Base-by-base conservation (phyloP, 2,888 invertebrate species). In the Tetragnatha montana region DNA sequence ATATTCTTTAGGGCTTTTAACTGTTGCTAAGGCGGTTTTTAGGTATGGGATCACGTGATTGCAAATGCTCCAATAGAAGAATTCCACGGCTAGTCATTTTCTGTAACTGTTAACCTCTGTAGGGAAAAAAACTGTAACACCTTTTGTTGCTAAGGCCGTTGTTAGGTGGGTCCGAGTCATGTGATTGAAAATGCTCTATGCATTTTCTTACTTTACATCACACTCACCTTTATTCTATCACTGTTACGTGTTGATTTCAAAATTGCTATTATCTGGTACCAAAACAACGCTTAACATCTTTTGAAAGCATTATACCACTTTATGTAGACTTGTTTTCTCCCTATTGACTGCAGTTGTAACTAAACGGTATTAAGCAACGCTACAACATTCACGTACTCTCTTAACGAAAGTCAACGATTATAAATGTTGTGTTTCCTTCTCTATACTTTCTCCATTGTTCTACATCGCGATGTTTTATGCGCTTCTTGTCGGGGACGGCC, bases 341-440 rank as follows among this genome's bases (percentile, higher is more conserved):
- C 35, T 17, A 17, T 75, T 71, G 21, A 71, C 10, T 71, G 10
- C 71, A 17, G n/a, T 78, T 51, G 21, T 60, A 60, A 60, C 7
- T 21, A 22, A 78, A 22, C 21, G 60, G 60, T 22, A 78, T 78
- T 78, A 60, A 17, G 78, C 78, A 78, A 78, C 17, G 10, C 60
- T 19, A 35, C 35, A 35, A 35, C 35, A 35, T 35, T 35, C 35
- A 35, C 78, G 14, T 17, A 71, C 6, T 1, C 10, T 51, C 60
- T 21, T 60, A 78, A 60, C 22, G 78, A 60, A n/a, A 22, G 51
- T 60, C 60, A 35, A 35, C 35, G 60, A 78, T 60, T 51, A 51
- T 51, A 19, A 78, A 78, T 51, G 51, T 21, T 50, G 8, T 60
- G 21, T 78, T 78, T 35, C 14, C 60, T 60, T 78, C 22, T 60